Evolutionary conservation across 64 coral and sea anemone species (phyloP).

Genomic region (Anthopleura sola): DNA sequence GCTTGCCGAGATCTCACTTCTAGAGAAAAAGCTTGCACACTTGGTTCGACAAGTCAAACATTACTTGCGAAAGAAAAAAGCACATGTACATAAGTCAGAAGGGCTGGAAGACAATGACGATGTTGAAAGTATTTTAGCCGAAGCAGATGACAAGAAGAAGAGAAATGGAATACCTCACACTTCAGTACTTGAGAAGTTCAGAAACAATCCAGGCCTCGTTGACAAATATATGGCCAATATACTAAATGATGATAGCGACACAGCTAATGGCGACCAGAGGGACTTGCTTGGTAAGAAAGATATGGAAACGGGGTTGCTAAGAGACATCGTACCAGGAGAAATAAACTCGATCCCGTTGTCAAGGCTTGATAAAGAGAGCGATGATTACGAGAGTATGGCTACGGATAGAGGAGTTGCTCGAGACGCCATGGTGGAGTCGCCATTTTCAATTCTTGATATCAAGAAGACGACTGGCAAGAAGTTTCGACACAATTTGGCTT

Average conservation of each 20-base stretch:
- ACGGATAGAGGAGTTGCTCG: constrained; percentile 48
- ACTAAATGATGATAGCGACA: constrained; percentile 45
- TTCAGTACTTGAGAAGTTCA: constrained; percentile 30
- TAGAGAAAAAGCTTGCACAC: constrained; percentile 35
- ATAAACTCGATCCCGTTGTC: constrained; percentile 54
- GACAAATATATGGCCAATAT: constrained; percentile 48
- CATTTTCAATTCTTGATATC: constrained; percentile 45
- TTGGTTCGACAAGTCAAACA: constrained; percentile 45
- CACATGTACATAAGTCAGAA: background rate
- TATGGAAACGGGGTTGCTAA: constrained; percentile 39
- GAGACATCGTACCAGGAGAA: constrained; percentile 44
- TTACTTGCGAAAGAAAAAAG: constrained; percentile 49
- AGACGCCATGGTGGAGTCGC: constrained; percentile 55
- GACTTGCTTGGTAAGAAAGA: constrained; percentile 57
- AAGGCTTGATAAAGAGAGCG: constrained; percentile 53
- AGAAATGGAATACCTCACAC: constrained; percentile 33
- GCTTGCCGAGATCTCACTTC: constrained; percentile 23
- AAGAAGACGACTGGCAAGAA: constrained; percentile 56
- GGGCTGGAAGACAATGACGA: constrained; percentile 11
- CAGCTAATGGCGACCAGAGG: constrained; percentile 34
- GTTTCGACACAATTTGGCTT: constrained; percentile 42
- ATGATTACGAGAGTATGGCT: constrained; percentile 52
- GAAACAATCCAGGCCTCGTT: constrained; percentile 27
- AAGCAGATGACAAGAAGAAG: constrained; percentile 1
- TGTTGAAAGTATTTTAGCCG: constrained; percentile 31